Base-by-base conservation (phyloP, 2,888 invertebrate genomes). In the Trichacis sp. region DNA sequence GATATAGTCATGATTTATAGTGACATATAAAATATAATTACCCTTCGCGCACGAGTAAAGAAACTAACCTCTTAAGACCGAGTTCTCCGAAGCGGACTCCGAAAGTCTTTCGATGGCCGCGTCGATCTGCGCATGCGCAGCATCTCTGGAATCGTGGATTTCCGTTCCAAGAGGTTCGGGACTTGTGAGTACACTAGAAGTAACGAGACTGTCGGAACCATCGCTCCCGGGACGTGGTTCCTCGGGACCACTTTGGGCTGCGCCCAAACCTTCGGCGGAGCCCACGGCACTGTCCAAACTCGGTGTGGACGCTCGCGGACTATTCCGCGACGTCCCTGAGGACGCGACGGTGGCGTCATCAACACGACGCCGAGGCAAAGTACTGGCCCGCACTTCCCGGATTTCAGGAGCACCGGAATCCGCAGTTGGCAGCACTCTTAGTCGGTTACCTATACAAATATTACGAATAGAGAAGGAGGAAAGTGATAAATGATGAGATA, bases 261-360 rank as follows among this genome's bases (percentile, higher is more conserved):
- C 56, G 8, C 79, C 81, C 45, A 88, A 77, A 12, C 88, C 88
- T 73, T 89, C 89, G 71, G 88, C 88, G 0, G 88, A 89, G 1
- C 88, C 89, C 15, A 89, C 89, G 8, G 89, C 89, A 11, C 89
- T 89, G 76, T 89, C 89, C 15, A 87, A 86, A 58, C 87, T 88
- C 29, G 89, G 88, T 9, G 88, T 87, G 29, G 89, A 89, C 2
- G 77, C 78, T 50, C 81, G 71, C 11, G 80, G 80, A 33, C 79
- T 81, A 38, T 77, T 75, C 80, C 52, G 79, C 80, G 72, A 80
- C 78, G 69, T 72, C 15, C 19, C 30, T 14, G 42, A 82, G 61
- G 76, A 74, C 46, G 75, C 68, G 67, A 82, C 51, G 71, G 77
- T 69, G 47, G 70, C 56, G 82, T 73, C 51, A 82, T 86, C 76